A percentile compares a stretch with the other conserved stretches of the same genome.
Conservation (phyloP, 2,797 vertebrate genomes). For the Malacoctenus gilli region DNA sequence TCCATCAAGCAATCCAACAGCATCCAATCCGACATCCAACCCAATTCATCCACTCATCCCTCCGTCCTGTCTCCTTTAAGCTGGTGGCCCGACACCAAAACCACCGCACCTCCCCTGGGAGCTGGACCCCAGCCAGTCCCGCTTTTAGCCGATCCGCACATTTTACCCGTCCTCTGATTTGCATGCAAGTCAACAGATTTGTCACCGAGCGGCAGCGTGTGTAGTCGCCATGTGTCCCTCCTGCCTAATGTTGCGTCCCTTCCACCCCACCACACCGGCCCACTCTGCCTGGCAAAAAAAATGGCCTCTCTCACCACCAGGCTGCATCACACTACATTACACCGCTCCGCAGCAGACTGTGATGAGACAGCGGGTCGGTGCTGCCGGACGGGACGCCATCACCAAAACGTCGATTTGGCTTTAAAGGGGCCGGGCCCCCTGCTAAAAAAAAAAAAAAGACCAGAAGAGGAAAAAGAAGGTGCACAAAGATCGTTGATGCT, state of each 20-base stretch:
- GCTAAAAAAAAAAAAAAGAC: background rate
- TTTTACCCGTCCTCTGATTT: no score
- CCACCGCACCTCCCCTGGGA: no score
- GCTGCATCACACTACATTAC: conserved; percentile 57
- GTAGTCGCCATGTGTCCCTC: no score
- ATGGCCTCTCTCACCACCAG: conserved; percentile 40
- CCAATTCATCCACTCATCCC: no score
- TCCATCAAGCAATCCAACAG: no score
- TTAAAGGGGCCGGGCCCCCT: background rate
- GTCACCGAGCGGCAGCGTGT: no score
- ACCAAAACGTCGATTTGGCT: conserved; percentile 24
- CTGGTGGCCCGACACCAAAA: no score
- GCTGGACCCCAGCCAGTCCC: no score
- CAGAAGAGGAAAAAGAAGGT: background rate
- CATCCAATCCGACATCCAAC: no score
- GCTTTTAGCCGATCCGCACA: no score
- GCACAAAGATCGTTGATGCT: background rate
- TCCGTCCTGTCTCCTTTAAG: no score
- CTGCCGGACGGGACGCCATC: conserved; percentile 23
- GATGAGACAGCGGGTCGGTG: conserved; percentile 15
- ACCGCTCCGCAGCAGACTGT: conserved; percentile 31
- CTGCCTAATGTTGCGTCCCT: conserved; percentile 46
- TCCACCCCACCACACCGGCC: conserved; percentile 15
- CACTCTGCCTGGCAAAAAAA: conserved; percentile 41
- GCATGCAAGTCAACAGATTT: no score